Evolutionary conservation across 2,113 vertebrate genomes (phyloP), one percentile per base, ranked within the genome.

Genomic region (Acinonyx jubatus): DNA sequence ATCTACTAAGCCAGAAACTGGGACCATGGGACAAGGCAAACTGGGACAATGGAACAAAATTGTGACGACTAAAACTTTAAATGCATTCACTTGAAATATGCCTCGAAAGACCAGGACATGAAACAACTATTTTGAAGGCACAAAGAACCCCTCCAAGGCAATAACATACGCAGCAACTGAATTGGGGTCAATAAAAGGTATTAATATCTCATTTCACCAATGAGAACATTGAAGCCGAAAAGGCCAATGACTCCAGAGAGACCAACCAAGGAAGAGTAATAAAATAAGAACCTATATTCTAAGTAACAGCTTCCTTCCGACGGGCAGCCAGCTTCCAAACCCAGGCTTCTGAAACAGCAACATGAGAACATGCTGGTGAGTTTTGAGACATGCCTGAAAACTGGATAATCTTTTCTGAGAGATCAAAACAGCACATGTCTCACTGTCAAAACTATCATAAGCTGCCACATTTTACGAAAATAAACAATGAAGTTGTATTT

Each of bases 401-500:
- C 63, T 36, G 23, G 69, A 91, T 92, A 57, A 95, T 88, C 97
- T 95, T 79, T 88, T 86, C 89, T 27, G 9, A 96, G 87, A 96
- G 96, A 96, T 97, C 89, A 97, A 97, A 98, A 98, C 92, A 97
- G 97, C 97, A 98, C 94, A 97, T 96, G 94, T 94, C 94, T 96
- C 14, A 0, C 38, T 96, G 97, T 98, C 97, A 97, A 96, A 97
- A 97, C 76, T 92, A 85, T 74, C 91, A 27, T 25, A 96, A 97
- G 91, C 97, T 97, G 94, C 79, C 69, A 63, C 86, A 74, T 82
- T 88, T 79, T 71, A 52, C 55, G 55, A 38, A 78, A 66, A 63
- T 88, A 97, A 98, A 98, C 95, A 94, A 97, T 14, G 52, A 81
- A 36, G 83, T 45, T 69, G 38, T 50, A 38, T 71, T 88, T 38